Evolutionary conservation across 2,888 invertebrate species (phyloP), one percentile per base, ranked within the genome.

Genomic region (Acanthosoma haemorrhoidale): DNA sequence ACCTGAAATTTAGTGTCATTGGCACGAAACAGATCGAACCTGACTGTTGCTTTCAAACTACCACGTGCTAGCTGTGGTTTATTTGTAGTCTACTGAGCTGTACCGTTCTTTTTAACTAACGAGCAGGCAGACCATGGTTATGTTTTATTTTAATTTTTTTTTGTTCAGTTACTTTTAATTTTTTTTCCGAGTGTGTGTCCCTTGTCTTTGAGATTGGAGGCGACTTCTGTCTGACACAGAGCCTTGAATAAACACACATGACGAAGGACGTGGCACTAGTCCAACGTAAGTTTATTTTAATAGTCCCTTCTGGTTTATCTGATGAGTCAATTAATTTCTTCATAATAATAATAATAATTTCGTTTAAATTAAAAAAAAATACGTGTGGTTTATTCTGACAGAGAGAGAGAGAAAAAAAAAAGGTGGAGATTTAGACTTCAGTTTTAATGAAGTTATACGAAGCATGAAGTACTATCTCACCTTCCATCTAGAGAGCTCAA

Each of bases 231-330:
- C n/a, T 51, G 8, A 8, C 25, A n/a, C n/a, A n/a, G n/a, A n/a
- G n/a, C n/a, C 29, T 51, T 51, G 51, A 51, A 51, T n/a, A 51
- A 51, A 51, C 51, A 51, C 51, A 51, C 29, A 29, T n/a, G 25
- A 25, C 25, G n/a, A 4, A 25, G 25, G 29, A 8, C n/a, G 51
- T 51, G 51, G 51, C 51, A 51, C 29, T 1, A 25, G 5, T 21
- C 51, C 51, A 51, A 29, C 25, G 13, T 25, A n/a, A n/a, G n/a
- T 51, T 51, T 51, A 51, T 51, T 5, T 11, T 51, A n/a, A n/a
- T n/a, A n/a, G n/a, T 51, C 6, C 4, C n/a, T 25, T 25, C 13
- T 25, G 2, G 18, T 2, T 9, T 25, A 51, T 51, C 25, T 25
- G 13, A n/a, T n/a, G n/a, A n/a, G n/a, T n/a, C n/a, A n/a, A n/a